Conservation (phyloP, 2,888 invertebrate genomes). For the Ormyrus labotus region DNA sequence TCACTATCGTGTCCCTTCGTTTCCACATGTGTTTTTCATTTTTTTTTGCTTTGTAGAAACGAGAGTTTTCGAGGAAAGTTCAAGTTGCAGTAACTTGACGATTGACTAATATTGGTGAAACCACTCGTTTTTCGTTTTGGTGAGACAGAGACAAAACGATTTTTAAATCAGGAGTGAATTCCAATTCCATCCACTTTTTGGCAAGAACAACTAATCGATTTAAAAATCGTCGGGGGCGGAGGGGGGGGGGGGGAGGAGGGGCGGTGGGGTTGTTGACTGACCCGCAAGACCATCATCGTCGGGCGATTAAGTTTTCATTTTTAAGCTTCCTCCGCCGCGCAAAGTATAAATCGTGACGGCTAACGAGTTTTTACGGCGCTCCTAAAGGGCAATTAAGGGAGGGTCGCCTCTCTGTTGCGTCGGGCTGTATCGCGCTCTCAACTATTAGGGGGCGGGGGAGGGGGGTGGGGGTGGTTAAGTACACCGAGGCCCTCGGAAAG, state of each 20-base stretch:
- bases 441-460: background rate
- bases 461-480: conserved; percentile 36
- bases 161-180: background rate
- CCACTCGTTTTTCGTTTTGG: background rate
- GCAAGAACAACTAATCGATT: too few relatives aligned
- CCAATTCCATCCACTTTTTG: too few relatives aligned
- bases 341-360: conserved; percentile 69
- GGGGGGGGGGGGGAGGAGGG: too few relatives aligned
- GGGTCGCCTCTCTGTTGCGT: background rate
- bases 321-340: background rate
- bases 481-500: conserved; percentile 17
- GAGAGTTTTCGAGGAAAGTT: too few relatives aligned
- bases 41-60: background rate
- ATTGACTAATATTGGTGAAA: background rate
- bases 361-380: conserved; percentile 73
- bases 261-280: too few relatives aligned
- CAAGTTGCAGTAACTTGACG: too few relatives aligned
- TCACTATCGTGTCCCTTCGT: conserved; percentile 45
- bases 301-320: conserved; percentile 45
- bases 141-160: background rate
- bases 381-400: conserved; percentile 56
- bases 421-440: too few relatives aligned
- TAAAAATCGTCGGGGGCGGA: too few relatives aligned
- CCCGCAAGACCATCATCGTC: conserved; percentile 16
- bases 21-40: background rate